Evolutionary conservation across 2,888 invertebrate species (phyloP), one percentile per base, ranked within the genome.

Genomic region (Protophormia terraenovae): DNA sequence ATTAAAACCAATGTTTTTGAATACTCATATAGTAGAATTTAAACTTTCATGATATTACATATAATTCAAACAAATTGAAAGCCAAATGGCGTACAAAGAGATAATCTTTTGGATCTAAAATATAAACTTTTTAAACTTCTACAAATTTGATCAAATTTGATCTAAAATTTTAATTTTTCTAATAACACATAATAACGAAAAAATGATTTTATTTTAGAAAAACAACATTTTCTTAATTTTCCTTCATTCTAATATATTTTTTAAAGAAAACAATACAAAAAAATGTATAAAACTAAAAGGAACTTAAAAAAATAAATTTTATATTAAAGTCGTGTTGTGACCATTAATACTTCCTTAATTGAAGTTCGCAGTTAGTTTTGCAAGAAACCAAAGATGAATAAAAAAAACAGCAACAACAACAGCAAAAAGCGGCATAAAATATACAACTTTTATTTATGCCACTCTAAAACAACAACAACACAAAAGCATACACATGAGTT

Each of bases 291-390:
- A 60, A 73, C 32, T 14, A 76, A 62, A 58, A 22, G 3, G 19
- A 73, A 66, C 47, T 47, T 45, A n/a, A 73, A n/a, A n/a, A n/a
- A 73, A 73, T 66, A 80, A 71, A 64, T 64, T 83, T 79, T 79
- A 79, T 85, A 82, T 85, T 47, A 73, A 85, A 85, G 60, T 85
- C 85, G 82, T 85, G 85, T 82, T 79, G 85, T 64, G 85, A 82
- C 82, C 85, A 82, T 85, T 85, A 85, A 85, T 85, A 85, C 85
- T 85, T 82, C 85, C 82, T 85, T 85, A 85, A 85, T 85, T 85
- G 85, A 85, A 85, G 85, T 82, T 85, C 78, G 75, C 78, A 85
- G 82, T 82, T 85, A 84, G 84, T 84, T 32, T 79, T 41, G 67
- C n/a, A 67, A 69, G 77, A 64, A 76, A 66, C 75, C 58, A 6